Evolutionary conservation across 1,140 invertebrate genomes (phyloP).

Genomic region (Drosophila kepulauana): DNA sequence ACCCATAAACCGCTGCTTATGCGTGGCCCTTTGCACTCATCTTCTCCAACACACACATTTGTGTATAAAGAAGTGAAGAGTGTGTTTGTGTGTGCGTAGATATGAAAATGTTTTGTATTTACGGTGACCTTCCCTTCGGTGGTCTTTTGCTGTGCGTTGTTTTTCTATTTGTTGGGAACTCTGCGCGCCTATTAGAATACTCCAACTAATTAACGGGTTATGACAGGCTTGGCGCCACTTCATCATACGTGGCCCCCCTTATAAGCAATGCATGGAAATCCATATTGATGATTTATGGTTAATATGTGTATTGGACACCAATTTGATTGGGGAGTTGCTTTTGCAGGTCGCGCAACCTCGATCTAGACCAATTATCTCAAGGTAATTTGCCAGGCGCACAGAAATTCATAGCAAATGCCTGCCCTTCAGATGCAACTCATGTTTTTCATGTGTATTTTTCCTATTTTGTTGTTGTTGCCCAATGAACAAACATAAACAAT

Average conservation of each 20-base stretch:
- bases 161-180: slow-evolving; percentile 12
- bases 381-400: slow-evolving; percentile 77
- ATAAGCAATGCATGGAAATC: slow-evolving; percentile 42
- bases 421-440: slow-evolving; percentile 54
- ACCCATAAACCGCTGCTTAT: slow-evolving; percentile 42
- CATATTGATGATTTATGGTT: slow-evolving; percentile 10
- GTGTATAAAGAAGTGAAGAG: slow-evolving; percentile 46
- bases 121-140: slow-evolving; percentile 30
- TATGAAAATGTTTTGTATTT: slow-evolving; percentile 29
- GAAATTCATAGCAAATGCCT: slow-evolving; percentile 30
- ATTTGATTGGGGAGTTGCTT: slow-evolving; percentile 2
- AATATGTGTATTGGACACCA: neutral
- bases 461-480: slow-evolving; percentile 30
- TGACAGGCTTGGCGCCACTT: slow-evolving; percentile 78
- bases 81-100: slow-evolving; percentile 10
- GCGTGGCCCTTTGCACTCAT: slow-evolving; percentile 58
- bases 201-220: slow-evolving; percentile 85
- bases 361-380: slow-evolving; percentile 85
- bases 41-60: slow-evolving; percentile 31
- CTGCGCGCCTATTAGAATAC: slow-evolving; percentile 82
- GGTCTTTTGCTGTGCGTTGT: slow-evolving; percentile 20
- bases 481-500: slow-evolving; percentile 23
- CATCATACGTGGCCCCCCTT: slow-evolving; percentile 49
- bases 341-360: slow-evolving; percentile 65
- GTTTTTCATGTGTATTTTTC: slow-evolving; percentile 11